Evolutionary conservation across 2,797 vertebrate species (phyloP).

Genomic region (Hylomyscus alleni): DNA sequence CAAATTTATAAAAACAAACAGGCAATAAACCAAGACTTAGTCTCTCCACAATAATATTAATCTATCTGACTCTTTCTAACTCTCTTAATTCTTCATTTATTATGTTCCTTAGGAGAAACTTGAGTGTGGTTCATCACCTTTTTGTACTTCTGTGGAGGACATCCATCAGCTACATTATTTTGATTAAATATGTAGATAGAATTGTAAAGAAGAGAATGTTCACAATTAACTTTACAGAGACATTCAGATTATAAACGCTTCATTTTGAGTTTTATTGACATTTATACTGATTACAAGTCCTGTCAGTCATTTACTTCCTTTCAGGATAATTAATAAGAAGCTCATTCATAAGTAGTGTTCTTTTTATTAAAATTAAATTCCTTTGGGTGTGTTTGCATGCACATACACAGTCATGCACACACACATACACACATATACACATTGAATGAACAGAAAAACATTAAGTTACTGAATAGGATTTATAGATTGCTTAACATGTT

Average conservation of each 20-base stretch:
- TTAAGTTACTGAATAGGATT: neutral
- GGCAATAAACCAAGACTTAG: neutral
- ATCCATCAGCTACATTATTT: conserved; percentile 77
- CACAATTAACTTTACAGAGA: neutral
- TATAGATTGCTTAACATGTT: neutral
- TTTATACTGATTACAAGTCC: conserved; percentile 20
- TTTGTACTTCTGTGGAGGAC: conserved; percentile 66
- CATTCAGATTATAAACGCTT: neutral
- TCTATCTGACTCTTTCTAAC: neutral
- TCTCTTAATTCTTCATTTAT: conserved; percentile 30
- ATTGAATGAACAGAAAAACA: neutral
- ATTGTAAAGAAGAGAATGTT: neutral
- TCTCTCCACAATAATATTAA: conserved; percentile 22
- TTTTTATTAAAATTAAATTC: neutral
- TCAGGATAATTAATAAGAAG: conserved; percentile 23
- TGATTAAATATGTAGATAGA: conserved; percentile 67
- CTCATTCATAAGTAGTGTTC: neutral
- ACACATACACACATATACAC: neutral
- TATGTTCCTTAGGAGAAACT: conserved; percentile 57
- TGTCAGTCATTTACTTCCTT: conserved; percentile 28
- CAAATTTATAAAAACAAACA: neutral
- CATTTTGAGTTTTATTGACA: conserved; percentile 46
- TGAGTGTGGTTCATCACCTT: conserved; percentile 72
- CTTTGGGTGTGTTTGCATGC: neutral
- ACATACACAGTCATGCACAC: too few relatives aligned